Base-by-base conservation (phyloP, 1,140 invertebrate species). In the Acromyrmex heyeri region DNA sequence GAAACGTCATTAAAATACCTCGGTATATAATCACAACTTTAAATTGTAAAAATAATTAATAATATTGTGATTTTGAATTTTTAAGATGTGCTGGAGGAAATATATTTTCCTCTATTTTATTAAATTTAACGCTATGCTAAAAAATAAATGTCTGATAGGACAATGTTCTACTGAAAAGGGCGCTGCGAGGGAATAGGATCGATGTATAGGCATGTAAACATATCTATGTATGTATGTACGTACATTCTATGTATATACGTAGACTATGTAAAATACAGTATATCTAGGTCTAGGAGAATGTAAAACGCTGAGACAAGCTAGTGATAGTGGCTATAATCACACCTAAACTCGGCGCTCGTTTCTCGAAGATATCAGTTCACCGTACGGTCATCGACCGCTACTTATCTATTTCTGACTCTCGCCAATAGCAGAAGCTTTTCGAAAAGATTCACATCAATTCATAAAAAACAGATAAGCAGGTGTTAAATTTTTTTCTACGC, bases 241-340 rank as follows among this genome's bases (percentile, higher is more conserved):
- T 83, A 48, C 38, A 44, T 44, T 75, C 69, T 83, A 75, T 83
- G 10, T 81, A 75, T 10, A 16, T 86, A 86, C 44, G 73, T 78
- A 86, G 50, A 67, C 85, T 86, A 78, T 86, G 24, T 72, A 48
- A 86, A 59, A 69, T 86, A 79, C 83, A 59, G 67, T 81, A 81
- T 50, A 82, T 88, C 87, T 87, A 88, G 34, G 48, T 78, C 53
- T 87, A 73, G 61, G n/a, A 79, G 53, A 78, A 75, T 67, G 75
- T 79, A n/a, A 69, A 62, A 89, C 53, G 77, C 21, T 69, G 50
- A 53, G 44, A 61, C 18, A 27, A 78, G 59, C 82, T 76, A 57
- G 44, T 64, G 61, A 75, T 73, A 85, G 67, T 34, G 61, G 18
- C 62, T 83, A 90, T 87, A 82, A 85, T 86, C 61, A 48, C 57